A percentile compares a stretch with the other conserved stretches of the same genome.
These are phyloP conservation scores for human (Homo sapiens) DNA, from an alignment of 2,113 vertebrate species.

Conservation along the genomic window GRCh38 chr18:55909501-55910000, in stretches of 20 bases:
- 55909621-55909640: conserved; percentile 21
- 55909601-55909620: conserved; percentile 38
- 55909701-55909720: background rate
- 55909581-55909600: background rate
- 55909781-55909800: background rate
- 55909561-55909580: background rate
- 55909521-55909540: conserved; percentile 71
- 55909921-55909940: conserved; percentile 35
- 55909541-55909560: conserved; percentile 56
- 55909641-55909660: conserved; percentile 61
- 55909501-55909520: conserved; percentile 59
- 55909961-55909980: conserved; percentile 7
- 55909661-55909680: conserved; percentile 47
- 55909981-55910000: background rate
- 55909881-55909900: conserved; percentile 25
- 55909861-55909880: background rate
- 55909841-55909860: conserved; percentile 43
- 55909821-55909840: conserved; percentile 53
- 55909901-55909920: conserved; percentile 39
- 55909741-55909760: background rate
- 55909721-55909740: conserved; percentile 31
- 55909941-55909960: conserved; percentile 49
- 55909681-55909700: background rate
- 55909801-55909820: conserved; percentile 43
- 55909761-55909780: background rate